Base-by-base conservation (phyloP, 2,113 vertebrate species). In the Symphodus melops region DNA sequence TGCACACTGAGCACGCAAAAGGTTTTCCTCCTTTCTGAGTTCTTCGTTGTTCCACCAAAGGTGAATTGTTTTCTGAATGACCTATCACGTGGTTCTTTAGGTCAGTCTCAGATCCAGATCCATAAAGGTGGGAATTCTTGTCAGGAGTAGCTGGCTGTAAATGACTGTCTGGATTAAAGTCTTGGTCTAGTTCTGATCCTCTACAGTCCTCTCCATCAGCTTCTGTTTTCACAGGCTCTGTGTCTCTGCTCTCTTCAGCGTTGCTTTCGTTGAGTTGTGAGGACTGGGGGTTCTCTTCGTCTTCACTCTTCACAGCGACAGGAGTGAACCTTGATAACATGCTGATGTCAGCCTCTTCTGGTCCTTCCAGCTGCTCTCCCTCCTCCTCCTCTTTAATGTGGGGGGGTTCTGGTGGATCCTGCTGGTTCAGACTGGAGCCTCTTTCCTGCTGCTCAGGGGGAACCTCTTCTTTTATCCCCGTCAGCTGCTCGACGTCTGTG, bases 261-360 rank as follows among this genome's bases (percentile, higher is more conserved):
- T 56, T 51, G 16, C 11, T 42, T 12, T 57, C 58, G 20, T 41
- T 10, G 41, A 52, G 75, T 21, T 59, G 39, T 12, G 56, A 46
- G 20, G 37, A 54, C 41, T 41, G 59, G 42, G 39, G 13, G 9
- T 44, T 44, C 58, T 61, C 58, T 61, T 61, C 58, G 8, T 42
- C 58, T 16, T 60, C 39, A 42, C 11, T 48, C 46, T 48, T 48
- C 46, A 48, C 16, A 7, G 46, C 14, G 17, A 48, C 46, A 17
- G 46, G 46, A 48, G 46, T 48, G 46, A 48, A 48, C 6, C 1
- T 17, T 17, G 19, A 6, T 19, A 3, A 17, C 14, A 41, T 41
- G 5, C 46, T 48, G 46, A 48, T 4, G 1, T 48, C 46, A 16
- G 9, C 51, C 20, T 20, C 51, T n/a, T 48, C 14, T 20, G 2